Evolutionary conservation across 2,888 invertebrate species (phyloP), one percentile per base, ranked within the genome.

Genomic region (Tinea pellionella): DNA sequence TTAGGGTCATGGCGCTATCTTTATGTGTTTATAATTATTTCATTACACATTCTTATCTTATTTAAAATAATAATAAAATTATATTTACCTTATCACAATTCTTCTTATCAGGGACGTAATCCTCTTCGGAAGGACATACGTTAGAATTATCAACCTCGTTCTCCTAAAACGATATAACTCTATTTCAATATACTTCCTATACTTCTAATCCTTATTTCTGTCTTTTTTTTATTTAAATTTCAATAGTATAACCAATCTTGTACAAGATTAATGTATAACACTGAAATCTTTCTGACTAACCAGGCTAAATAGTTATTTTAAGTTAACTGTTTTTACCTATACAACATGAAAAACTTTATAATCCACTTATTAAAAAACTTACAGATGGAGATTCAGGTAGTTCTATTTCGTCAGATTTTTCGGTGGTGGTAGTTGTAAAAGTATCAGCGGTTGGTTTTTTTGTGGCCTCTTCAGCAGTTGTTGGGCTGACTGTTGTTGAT

Each of bases 101-200:
- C 63, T 83, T 82, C 65, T 85, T 86, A 63, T 80, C 81, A 9
- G 80, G 73, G 32, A 83, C 69, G 61, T 85, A 84, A 63, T 84
- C 84, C 11, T 74, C 75, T 7, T 78, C 71, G 2, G 74, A 71
- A 47, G 66, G 75, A 68, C 86, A 86, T 13, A 80, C 72, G 16
- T 56, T 63, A 0, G 77, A 73, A 58, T 72, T 77, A 56, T 82
- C 81, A 16, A 88, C 77, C 69, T 88, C 88, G 60, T 84, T 87
- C 60, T 82, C 81, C 86, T 85, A 67, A 7, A 67, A 72, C 63
- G 63, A 57, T 15, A 58, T 59, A 55, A 55, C 1, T 8, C n/a
- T 56, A 24, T 58, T 13, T 58, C 12, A 32, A 18, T 13, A 37
- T n/a, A 30, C 9, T 30, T 4, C n/a, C n/a, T n/a, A n/a, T n/a